Conservation (phyloP, 2,888 invertebrate genomes). For the Cephus rjabovi region DNA sequence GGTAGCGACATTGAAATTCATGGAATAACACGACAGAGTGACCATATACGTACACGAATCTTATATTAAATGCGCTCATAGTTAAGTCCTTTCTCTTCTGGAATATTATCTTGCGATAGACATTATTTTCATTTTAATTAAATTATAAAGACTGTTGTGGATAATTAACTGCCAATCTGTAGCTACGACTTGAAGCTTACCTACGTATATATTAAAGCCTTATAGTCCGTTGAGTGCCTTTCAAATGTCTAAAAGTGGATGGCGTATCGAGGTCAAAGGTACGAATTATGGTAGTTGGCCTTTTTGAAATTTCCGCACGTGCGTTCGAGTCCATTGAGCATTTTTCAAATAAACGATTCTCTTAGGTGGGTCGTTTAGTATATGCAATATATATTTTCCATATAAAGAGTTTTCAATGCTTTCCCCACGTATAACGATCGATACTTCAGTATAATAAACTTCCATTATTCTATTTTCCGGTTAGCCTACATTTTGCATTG, state of each 20-base stretch:
- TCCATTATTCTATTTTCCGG: background rate
- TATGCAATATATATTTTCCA: background rate
- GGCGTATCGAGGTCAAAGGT: background rate
- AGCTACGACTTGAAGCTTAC: background rate
- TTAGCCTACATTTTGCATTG: background rate
- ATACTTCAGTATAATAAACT: background rate
- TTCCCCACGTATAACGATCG: background rate
- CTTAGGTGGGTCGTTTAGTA: background rate
- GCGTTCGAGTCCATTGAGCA: background rate
- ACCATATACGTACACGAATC: conserved; percentile 25
- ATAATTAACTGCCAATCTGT: background rate
- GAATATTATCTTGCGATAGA: background rate
- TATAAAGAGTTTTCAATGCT: background rate
- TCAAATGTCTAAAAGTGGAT: background rate
- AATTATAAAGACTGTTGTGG: background rate
- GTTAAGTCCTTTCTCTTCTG: background rate
- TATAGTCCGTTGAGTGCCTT: background rate
- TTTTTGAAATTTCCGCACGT: background rate
- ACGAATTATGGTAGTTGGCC: background rate
- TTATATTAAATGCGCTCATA: background rate
- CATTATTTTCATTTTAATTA: background rate
- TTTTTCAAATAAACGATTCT: background rate
- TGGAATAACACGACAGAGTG: conserved; percentile 48
- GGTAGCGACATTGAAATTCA: conserved; percentile 37
- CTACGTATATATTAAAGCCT: background rate